Percentiles rank a stretch among this genome's conserved stretches.
Conservation (phyloP, 2,888 invertebrate genomes). For the Cecidostiba fungosa region DNA sequence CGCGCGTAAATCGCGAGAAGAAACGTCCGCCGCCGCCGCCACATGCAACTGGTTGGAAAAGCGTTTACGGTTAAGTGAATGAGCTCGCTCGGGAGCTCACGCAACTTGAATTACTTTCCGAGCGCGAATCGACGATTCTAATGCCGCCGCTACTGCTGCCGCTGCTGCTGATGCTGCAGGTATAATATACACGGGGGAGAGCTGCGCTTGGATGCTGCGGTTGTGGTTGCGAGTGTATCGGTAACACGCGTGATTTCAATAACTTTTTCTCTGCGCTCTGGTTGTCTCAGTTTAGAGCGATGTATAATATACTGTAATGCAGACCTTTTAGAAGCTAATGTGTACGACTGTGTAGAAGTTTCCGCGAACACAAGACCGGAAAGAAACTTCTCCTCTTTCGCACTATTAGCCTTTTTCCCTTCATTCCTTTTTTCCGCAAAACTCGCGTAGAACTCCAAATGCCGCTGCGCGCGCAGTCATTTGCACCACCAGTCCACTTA, state of each 20-base stretch:
- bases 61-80: constrained; percentile 62
- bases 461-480: neutral
- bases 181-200: neutral
- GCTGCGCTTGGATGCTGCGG: neutral
- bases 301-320: too few species aligned
- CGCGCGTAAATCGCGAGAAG: constrained; percentile 45
- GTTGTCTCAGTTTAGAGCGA: too few species aligned
- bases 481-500: neutral
- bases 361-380: neutral
- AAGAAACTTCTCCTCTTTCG: neutral
- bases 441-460: neutral
- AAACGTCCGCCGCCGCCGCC: constrained; percentile 12
- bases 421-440: too few species aligned
- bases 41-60: constrained; percentile 63
- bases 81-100: constrained; percentile 49
- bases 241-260: neutral
- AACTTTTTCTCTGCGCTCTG: neutral
- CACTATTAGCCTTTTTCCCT: neutral
- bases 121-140: constrained; percentile 39
- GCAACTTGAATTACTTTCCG: constrained; percentile 63
- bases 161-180: neutral
- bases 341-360: neutral
- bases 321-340: neutral
- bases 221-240: neutral
- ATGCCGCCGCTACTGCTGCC: neutral